Base-by-base conservation (phyloP, 2,113 vertebrate species). In the Misgurnus mizolepis region DNA sequence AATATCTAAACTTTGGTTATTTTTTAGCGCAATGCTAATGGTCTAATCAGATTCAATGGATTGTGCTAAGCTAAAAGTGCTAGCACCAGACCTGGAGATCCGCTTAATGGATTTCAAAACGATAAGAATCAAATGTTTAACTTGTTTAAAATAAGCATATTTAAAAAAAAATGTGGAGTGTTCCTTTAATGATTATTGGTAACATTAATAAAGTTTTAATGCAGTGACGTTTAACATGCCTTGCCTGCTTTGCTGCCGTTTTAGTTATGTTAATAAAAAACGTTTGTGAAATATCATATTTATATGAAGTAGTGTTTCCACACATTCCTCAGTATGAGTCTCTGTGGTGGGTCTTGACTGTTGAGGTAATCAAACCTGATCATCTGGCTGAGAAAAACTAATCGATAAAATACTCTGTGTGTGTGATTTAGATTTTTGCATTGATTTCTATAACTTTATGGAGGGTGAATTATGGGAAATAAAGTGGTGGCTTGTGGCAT, bases 291-390 rank as follows among this genome's bases (percentile, higher is more conserved):
- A 10, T 71, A 55, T 40, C 3, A 22, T 2, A 49, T 62, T 75
- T 12, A 62, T 47, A 40, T 27, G 18, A 45, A 71, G 50, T 43
- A 5, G 58, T 61, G 15, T 74, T 62, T 18, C 27, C 22, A 49
- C 72, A 75, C 72, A 75, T 49, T 41, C 72, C 43, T 64, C 56
- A 34, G 56, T 47, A 58, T 62, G 18, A 73, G 41, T 14, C 53
- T 40, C 18, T 60, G 40, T 43, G 71, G 39, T 73, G 40, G 40
- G 22, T 22, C 55, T 58, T 58, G 49, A 47, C 45, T 47, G 22
- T n/a, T 27, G n/a, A 45, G 56, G 43, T 74, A 58, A 72, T 72
- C 53, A 60, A 74, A 45, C 55, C 11, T 61, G 55, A 61, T 74
- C 56, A 27, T 40, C 56, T 61, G 45, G 41, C 11, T 61, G 40